These are phyloP conservation scores for Philonicus albiceps DNA, from an alignment of 2,888 invertebrate species.

Conservation along the genomic window DNA sequence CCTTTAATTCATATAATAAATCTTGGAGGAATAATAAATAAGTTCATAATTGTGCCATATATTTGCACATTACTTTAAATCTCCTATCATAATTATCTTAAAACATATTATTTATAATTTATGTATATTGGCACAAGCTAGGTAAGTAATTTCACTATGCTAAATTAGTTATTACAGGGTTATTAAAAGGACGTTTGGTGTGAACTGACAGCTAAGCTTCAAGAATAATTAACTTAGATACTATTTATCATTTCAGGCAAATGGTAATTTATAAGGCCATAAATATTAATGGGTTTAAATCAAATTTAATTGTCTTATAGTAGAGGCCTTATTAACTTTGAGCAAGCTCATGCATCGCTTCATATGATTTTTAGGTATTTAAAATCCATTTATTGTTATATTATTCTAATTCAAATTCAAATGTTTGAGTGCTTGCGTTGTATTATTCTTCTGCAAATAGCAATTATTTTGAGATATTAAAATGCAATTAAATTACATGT, in stretches of 20 bases:
- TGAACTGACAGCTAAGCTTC: background rate
- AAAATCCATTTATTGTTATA: background rate
- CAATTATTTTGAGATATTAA: background rate
- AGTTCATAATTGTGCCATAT: background rate
- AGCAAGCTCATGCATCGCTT: background rate
- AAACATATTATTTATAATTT: background rate
- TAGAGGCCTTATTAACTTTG: background rate
- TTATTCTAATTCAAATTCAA: background rate
- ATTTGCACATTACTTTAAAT: too few relatives aligned
- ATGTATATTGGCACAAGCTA: background rate
- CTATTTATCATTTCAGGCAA: background rate
- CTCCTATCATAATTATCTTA: too few relatives aligned
- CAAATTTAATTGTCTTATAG: background rate
- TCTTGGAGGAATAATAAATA: background rate
- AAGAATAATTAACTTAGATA: background rate
- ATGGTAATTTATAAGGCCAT: background rate
- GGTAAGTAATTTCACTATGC: background rate
- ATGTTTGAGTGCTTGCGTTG: background rate
- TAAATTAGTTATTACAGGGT: background rate
- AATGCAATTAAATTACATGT: background rate
- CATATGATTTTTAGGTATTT: background rate
- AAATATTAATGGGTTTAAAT: background rate
- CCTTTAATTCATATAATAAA: too few relatives aligned
- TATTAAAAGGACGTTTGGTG: background rate
- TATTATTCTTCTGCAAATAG: background rate